Conservation (phyloP, 2,888 invertebrate genomes). For the Ornithoptera alexandrae region DNA sequence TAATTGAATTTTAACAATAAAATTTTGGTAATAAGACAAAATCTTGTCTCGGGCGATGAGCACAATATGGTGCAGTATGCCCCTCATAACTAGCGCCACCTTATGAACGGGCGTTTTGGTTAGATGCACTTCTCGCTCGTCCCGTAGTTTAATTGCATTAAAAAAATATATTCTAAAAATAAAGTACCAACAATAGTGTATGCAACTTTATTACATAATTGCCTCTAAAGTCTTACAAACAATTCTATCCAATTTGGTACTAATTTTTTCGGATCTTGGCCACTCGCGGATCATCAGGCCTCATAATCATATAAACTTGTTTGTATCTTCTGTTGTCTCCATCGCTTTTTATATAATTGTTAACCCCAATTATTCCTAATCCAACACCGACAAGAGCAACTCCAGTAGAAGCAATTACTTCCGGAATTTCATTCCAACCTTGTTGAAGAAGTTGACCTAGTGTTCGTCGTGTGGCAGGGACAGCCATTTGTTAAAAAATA, state of each 20-base stretch:
- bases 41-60: too few species aligned
- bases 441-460: constrained; percentile 63
- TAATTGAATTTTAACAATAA: too few species aligned
- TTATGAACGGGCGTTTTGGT: too few species aligned
- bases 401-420: constrained; percentile 81
- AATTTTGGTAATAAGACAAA: too few species aligned
- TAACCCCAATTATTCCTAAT: constrained; percentile 66
- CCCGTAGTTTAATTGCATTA: too few species aligned
- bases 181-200: constrained; percentile 5
- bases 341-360: constrained; percentile 78
- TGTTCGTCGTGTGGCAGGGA: constrained; percentile 54
- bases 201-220: constrained; percentile 69
- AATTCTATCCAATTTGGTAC: constrained; percentile 29
- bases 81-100: too few species aligned
- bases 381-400: constrained; percentile 80
- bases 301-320: constrained; percentile 80
- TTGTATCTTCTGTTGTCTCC: constrained; percentile 85
- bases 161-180: neutral
- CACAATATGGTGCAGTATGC: too few species aligned
- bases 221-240: constrained; percentile 34
- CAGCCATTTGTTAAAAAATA: constrained; percentile 47
- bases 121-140: too few species aligned
- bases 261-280: constrained; percentile 78
- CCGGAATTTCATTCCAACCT: constrained; percentile 85
- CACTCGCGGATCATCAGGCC: constrained; percentile 84